Evolutionary conservation across 2,797 vertebrate species (phyloP), one percentile per base, ranked within the genome.

Genomic region (Pagetopsis macropterus): DNA sequence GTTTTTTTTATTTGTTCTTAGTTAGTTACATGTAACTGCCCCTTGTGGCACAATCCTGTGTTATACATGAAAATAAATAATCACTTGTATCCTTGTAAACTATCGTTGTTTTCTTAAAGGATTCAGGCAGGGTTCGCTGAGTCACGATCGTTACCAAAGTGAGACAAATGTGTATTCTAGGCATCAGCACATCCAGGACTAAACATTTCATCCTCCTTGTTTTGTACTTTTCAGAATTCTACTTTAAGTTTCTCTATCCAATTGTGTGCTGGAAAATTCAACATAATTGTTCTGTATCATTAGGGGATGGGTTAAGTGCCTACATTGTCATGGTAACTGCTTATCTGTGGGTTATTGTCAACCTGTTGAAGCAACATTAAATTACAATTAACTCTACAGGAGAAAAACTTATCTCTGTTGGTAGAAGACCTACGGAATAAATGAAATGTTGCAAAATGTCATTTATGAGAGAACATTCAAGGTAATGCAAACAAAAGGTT

Each of bases 91-190:
- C 6, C 33, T 37, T 37, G 33, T 37, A 37, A 37, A 37, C 33
- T 2, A 37, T 37, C 33, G 33, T 37, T 27, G 33, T 37, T 7
- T 37, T 37, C 33, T 37, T 37, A 37, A 37, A 61, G 49, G 54
- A 74, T 10, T 63, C 17, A 0, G 65, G 46, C 57, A 37, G 33
- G 1, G 9, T 17, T 27, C 50, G 43, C n/a, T n/a, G 1, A 11
- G 52, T 46, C 16, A n/a, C 12, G 6, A 37, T 37, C 2, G 33
- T 37, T 37, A 37, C 33, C 33, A 37, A 50, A 51, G 19, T 52
- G 63, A 56, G 40, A 74, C 58, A 44, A 67, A 31, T 8, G 33
- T 65, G 54, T 21, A 12, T 41, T 43, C 61, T 72, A 63, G 65
- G 51, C 64, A 57, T 65, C 19, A 0, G 23, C 37, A 45, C 37